phyloP scores from a whole-genome alignment of 2,113 vertebrate genomes.

The Gambusia affinis region DNA sequence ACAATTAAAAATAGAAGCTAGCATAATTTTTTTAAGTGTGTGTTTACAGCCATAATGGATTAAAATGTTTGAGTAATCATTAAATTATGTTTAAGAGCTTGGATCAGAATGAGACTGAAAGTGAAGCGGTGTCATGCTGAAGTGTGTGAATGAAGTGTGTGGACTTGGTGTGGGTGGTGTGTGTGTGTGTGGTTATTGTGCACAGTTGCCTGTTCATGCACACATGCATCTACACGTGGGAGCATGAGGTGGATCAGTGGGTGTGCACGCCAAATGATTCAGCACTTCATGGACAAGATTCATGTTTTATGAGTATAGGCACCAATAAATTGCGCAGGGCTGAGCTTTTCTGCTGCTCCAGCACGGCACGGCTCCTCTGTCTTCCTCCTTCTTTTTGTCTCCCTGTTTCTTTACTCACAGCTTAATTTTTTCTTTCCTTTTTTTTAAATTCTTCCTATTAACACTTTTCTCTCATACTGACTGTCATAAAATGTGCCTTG shows the following conservation, averaged over 20 bases:
- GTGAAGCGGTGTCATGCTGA: conserved; percentile 13
- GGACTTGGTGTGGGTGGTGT: conserved; percentile 26
- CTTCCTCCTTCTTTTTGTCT: conserved; percentile 8
- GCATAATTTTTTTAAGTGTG: not conserved
- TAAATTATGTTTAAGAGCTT: conserved; percentile 2
- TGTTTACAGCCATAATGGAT: not conserved
- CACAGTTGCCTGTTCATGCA: conserved; percentile 38
- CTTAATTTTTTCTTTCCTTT: not conserved
- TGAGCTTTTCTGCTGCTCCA: conserved; percentile 53
- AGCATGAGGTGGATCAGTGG: conserved; percentile 42
- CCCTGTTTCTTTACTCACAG: not conserved
- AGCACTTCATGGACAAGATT: conserved; percentile 72
- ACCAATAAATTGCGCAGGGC: conserved; percentile 63
- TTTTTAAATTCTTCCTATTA: not conserved
- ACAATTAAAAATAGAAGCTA: not conserved
- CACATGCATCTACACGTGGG: conserved; percentile 48
- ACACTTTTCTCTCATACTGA: conserved; percentile 1
- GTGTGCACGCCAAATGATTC: conserved; percentile 63
- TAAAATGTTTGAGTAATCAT: not conserved
- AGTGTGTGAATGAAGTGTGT: conserved; percentile 35
- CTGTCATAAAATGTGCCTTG: conserved; percentile 21
- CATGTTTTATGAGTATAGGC: conserved; percentile 75
- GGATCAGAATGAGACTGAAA: not conserved
- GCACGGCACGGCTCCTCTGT: conserved; percentile 24
- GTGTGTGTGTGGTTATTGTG: conserved; percentile 16